Base-by-base conservation (phyloP, 2,113 vertebrate genomes). In the Vulpes lagopus region DNA sequence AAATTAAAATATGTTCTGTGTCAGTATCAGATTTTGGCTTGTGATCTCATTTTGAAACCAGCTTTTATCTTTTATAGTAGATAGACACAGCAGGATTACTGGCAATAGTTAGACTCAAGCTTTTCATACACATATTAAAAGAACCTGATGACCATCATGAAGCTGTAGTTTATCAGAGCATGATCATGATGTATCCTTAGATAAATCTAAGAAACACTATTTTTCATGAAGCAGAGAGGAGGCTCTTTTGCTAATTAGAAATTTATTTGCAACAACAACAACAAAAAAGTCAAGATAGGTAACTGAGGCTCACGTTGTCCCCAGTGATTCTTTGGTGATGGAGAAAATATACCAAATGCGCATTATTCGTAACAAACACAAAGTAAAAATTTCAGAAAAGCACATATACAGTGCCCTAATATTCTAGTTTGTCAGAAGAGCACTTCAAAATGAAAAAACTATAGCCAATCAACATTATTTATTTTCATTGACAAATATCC, bases 201-300 rank as follows among this genome's bases (percentile, higher is more conserved):
- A 65, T 94, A 2, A 89, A 91, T 93, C 38, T 96, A 30, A 53
- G 43, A 95, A 97, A 95, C 91, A 93, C 59, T 17, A 22, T 73
- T 97, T 93, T 95, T 55, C 49, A 78, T 27, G 0, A 0, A 91
- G 35, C 8, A 65, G 10, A 94, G 12, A 53, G 38, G 17, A 89
- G 2, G 2, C 9, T 88, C 55, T n/a, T 51, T 51, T 97, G 25
- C 65, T 98, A 95, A 96, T 89, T 92, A 94, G 1, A 0, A 3
- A 65, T 95, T 93, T 95, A 11, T 49, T 87, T 80, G 53, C 4
- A 25, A 27, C 25, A 49, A 73, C 95, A 96, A 88, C 43, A 43
- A 43, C 43, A 78, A 92, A 67, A 89, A n/a, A 69, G 30, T 93
- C 55, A 74, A 10, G 0, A 73, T 89, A 76, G 95, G 73, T 97